Base-by-base conservation (phyloP, 2,888 invertebrate species). In the Philereme transversata region DNA sequence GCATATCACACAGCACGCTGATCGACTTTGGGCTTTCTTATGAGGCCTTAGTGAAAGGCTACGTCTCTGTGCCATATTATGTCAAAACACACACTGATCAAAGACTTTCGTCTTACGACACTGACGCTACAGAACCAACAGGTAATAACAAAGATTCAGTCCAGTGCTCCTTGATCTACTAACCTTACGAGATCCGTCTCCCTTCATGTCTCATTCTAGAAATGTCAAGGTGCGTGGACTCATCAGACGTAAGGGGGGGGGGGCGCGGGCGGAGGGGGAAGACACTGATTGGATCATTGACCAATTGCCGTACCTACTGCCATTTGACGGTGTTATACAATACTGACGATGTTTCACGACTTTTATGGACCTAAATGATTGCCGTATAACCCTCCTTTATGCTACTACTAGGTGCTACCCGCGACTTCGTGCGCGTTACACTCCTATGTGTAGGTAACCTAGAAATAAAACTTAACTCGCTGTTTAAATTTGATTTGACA, bases 211-310 rank as follows among this genome's bases (percentile, higher is more conserved):
- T 48, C 59, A 51, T 74, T 77, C 76, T 75, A 76, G 79, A 75
- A 78, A 68, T 70, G 72, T 78, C 72, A 72, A 74, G 75, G 71
- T 67, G 60, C 62, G 62, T 35, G 65, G 65, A 55, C 62, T 53
- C 44, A 62, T 51, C 64, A 46, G 65, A 54, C 45, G 49, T 34
- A 50, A 53, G 48, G 58, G 41, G 52, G 51, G 57, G 53, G 58
- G 56, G 57, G 57, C 73, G 70, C 66, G 53, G 62, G 68, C 61
- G 60, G 34, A 22, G 22, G 22, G 22, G 22, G 22, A 22, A 22
- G 8, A 52, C 75, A 72, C 74, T 83, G 84, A 88, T 89, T 90
- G 87, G 82, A 83, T 86, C 84, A 90, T 88, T 90, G 85, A 76
- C 75, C 83, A 89, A 87, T 88, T 88, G 83, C 73, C 73, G 77